A percentile compares a stretch with the other conserved stretches of the same genome.
These are phyloP conservation scores for Sitta europaea DNA, from an alignment of 2,113 vertebrate genomes.

Conservation along the genomic window DNA sequence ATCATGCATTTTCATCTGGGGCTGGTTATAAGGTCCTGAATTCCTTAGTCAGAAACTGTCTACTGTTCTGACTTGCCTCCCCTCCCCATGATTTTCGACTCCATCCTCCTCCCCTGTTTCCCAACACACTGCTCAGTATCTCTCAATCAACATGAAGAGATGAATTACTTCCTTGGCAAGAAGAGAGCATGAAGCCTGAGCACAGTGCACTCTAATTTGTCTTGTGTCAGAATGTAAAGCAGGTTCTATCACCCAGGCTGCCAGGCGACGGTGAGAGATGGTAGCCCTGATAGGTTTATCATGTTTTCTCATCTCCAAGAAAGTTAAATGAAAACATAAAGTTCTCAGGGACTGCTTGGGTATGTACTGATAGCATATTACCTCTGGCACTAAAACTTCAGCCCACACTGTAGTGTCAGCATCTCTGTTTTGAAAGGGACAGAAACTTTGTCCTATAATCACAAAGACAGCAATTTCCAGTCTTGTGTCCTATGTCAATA, in stretches of 20 bases:
- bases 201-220: slow-evolving; percentile 37
- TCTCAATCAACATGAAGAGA: slow-evolving; percentile 30
- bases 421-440: not conserved
- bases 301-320: slow-evolving; percentile 63
- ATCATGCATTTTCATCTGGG: not conserved
- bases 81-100: not conserved
- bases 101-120: not conserved
- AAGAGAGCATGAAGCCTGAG: slow-evolving; percentile 20
- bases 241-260: slow-evolving; percentile 50
- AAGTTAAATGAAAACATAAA: slow-evolving; percentile 63
- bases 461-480: not conserved
- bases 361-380: slow-evolving; percentile 29
- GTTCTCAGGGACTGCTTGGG: not conserved
- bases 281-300: slow-evolving; percentile 72
- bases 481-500: not conserved
- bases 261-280: slow-evolving; percentile 67
- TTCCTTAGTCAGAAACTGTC: not conserved
- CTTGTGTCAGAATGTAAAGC: slow-evolving; percentile 49
- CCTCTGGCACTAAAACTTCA: slow-evolving; percentile 31
- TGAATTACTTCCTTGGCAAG: slow-evolving; percentile 21
- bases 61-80: not conserved
- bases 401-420: not conserved
- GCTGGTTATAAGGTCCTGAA: too few relatives aligned
- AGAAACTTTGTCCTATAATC: not conserved
- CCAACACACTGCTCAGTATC: not conserved